Evolutionary conservation across 2,888 invertebrate genomes (phyloP), one percentile per base, ranked within the genome.

Genomic region (Ornithoptera alexandrae): DNA sequence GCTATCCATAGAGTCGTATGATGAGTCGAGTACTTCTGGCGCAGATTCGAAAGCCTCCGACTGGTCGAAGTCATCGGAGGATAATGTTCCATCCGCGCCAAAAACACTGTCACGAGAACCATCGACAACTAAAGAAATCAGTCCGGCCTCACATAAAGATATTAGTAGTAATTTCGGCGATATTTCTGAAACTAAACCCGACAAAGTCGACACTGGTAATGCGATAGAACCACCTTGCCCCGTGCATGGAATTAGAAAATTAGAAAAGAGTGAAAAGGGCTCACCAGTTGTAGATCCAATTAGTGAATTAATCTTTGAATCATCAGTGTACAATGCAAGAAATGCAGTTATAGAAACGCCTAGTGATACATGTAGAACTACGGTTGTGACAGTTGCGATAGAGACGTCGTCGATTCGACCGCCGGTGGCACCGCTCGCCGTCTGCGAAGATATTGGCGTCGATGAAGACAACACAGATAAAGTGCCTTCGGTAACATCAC

Each of bases 361-460:
- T 93, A 24, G 94, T 77, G 90, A 93, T 61, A 94, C 46, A 4
- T 60, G 39, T 57, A 56, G 22, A 39, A 24, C 62, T 15, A 46
- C 46, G 24, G 65, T 56, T n/a, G 58, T 64, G 63, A 53, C 50
- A n/a, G 69, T 56, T 42, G 60, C 62, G 63, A 67, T 62, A 58
- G 71, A 68, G 65, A 65, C 74, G 64, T 61, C 67, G 17, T 30
- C 71, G 65, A 69, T 65, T 39, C 87, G 86, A 72, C 83, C 84
- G 18, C 86, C 93, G 5, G 86, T 94, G 80, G 95, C 95, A 65
- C 96, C 95, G 39, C 90, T 95, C 67, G 95, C 95, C 57, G 95
- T 94, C 78, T 93, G 95, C 75, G 96, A 95, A 82, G 94, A 95
- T 79, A 94, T 95, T 83, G 94, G 94, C 61, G 95, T 95, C 63